These are phyloP conservation scores for Eciton burchellii DNA, from an alignment of 1,140 invertebrate species.

Conservation along the genomic window DNA sequence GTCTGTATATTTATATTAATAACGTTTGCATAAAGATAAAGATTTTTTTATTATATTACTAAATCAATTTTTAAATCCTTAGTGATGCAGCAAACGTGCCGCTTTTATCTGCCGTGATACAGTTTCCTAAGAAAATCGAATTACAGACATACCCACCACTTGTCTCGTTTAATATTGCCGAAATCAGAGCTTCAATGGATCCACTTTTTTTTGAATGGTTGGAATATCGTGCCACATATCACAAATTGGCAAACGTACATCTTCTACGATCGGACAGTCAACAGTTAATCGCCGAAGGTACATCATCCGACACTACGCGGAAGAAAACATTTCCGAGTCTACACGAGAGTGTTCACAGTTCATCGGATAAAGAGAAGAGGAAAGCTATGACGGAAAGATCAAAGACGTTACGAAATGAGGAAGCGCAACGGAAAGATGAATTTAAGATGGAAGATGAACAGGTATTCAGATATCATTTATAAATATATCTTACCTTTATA, in stretches of 20 bases:
- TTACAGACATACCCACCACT: slow-evolving; percentile 86
- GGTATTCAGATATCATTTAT: slow-evolving; percentile 38
- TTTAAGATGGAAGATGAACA: slow-evolving; percentile 81
- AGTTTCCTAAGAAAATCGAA: slow-evolving; percentile 85
- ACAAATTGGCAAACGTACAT: slow-evolving; percentile 74
- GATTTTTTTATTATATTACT: slow-evolving; percentile 25
- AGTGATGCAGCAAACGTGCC: slow-evolving; percentile 78
- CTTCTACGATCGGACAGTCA: slow-evolving; percentile 69
- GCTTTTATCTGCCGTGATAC: slow-evolving; percentile 84
- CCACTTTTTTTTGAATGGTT: slow-evolving; percentile 88
- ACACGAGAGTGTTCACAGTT: slow-evolving; percentile 84
- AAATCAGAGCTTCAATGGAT: slow-evolving; percentile 87
- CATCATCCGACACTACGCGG: slow-evolving; percentile 79
- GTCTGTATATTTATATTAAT: slow-evolving; percentile 59
- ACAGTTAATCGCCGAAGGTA: slow-evolving; percentile 76
- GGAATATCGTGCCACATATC: slow-evolving; percentile 85
- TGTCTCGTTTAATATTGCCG: slow-evolving; percentile 86
- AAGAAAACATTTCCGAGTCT: slow-evolving; percentile 83
- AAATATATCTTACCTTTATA: slow-evolving; percentile 38
- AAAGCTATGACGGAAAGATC: slow-evolving; percentile 79
- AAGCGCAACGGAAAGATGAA: slow-evolving; percentile 80
- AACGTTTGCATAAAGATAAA: not conserved
- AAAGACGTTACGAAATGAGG: slow-evolving; percentile 78
- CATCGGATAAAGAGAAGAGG: slow-evolving; percentile 82
- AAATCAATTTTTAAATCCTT: slow-evolving; percentile 66